phyloP scores from a whole-genome alignment of 2,113 vertebrate species.

The Puffinus mauretanicus region DNA sequence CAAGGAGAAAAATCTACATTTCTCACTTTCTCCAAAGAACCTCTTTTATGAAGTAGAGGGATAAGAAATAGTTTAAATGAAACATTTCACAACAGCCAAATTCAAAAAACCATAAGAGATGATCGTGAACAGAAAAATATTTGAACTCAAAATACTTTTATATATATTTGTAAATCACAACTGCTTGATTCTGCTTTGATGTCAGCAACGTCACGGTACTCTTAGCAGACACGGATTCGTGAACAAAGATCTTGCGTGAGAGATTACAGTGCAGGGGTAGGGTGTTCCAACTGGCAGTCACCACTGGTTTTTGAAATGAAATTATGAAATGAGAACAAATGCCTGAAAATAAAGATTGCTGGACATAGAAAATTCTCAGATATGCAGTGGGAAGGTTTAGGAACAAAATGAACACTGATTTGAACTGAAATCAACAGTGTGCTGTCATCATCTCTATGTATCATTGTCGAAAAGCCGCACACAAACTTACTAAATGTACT shows the following conservation, averaged over 20 bases:
- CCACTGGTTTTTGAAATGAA: not conserved
- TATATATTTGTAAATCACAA: not conserved
- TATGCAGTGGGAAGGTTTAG: not conserved
- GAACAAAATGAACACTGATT: not conserved
- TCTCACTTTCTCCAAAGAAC: not conserved
- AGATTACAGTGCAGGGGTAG: not conserved
- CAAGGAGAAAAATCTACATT: not conserved
- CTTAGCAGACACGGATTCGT: not conserved
- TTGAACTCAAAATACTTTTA: not conserved
- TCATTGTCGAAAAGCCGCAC: not conserved
- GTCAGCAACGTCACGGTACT: not conserved
- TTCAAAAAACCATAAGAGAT: accelerated
- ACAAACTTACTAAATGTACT: not conserved
- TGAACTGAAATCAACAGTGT: not conserved
- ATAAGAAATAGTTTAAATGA: not conserved
- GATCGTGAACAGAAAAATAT: not conserved
- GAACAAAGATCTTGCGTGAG: not conserved
- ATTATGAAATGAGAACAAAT: not conserved
- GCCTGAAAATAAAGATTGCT: not conserved
- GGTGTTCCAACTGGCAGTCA: not conserved
- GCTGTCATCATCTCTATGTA: not conserved
- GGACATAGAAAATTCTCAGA: not conserved
- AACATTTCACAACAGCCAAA: not conserved
- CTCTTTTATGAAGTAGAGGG: not conserved
- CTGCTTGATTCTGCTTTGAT: not conserved